Percentiles rank a stretch among this genome's conserved stretches.
phyloP scores from a whole-genome alignment of 1,140 invertebrate species.

The Riptortus pedestris region DNA sequence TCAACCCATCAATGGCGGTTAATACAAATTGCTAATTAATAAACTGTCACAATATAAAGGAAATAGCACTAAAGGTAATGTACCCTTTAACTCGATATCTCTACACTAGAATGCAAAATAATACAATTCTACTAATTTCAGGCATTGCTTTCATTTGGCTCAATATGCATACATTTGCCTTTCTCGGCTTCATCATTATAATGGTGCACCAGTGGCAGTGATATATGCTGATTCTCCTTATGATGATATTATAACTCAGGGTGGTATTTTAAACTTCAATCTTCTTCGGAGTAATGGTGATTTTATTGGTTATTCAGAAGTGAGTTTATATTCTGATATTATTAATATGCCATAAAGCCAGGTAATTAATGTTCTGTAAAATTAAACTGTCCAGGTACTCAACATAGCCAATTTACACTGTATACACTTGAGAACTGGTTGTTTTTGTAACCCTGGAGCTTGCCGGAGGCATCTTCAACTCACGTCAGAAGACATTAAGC shows the following conservation, averaged over 20 bases:
- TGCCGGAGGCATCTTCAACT: conserved; percentile 74
- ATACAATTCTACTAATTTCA: too few species aligned
- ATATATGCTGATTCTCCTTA: conserved; percentile 66
- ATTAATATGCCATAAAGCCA: background rate
- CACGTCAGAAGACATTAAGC: conserved; percentile 54
- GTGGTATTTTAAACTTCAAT: conserved; percentile 83
- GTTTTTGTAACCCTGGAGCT: conserved; percentile 93
- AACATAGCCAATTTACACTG: conserved; percentile 78
- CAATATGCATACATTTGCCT: conserved; percentile 59
- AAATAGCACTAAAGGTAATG: too few species aligned
- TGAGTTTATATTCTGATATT: conserved; percentile 35
- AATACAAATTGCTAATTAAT: too few species aligned
- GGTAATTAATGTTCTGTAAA: background rate
- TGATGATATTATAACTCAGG: conserved; percentile 54
- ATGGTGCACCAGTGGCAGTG: conserved; percentile 55
- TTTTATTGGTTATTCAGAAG: conserved; percentile 80
- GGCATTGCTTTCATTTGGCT: conserved; percentile 67
- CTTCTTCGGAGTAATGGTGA: conserved; percentile 61
- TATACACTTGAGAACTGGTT: conserved; percentile 82
- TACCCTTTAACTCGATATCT: too few species aligned
- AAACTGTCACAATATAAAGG: too few species aligned
- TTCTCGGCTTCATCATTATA: conserved; percentile 54
- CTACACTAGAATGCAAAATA: too few species aligned
- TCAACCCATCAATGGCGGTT: too few species aligned
- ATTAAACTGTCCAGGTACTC: conserved; percentile 55